These are phyloP conservation scores for Acrocyrtus sp. DNA, from an alignment of 2,888 invertebrate species.

Conservation along the genomic window DNA sequence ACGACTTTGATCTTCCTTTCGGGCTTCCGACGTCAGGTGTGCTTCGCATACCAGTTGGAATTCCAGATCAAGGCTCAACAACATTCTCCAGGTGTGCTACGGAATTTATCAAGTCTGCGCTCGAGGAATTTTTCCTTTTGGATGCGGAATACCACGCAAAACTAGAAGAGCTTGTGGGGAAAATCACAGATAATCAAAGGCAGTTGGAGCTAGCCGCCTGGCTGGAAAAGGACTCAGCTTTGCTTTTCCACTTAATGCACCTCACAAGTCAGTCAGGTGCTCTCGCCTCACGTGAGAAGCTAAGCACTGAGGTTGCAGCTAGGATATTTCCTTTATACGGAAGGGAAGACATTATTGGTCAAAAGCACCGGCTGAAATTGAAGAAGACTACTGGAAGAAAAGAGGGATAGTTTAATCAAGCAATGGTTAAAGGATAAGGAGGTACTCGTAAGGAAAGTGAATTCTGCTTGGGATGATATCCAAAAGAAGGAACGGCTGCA, in stretches of 20 bases:
- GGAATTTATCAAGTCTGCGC: constrained; percentile 50
- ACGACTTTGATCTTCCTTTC: constrained; percentile 52
- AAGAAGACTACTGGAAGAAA: constrained; percentile 58
- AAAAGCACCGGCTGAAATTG: constrained; percentile 56
- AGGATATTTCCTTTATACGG: constrained; percentile 50
- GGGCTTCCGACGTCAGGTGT: constrained; percentile 46
- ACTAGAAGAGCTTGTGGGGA: constrained; percentile 50
- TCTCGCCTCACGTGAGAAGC: constrained; percentile 13
- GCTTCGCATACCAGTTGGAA: constrained; percentile 46
- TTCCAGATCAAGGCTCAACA: neutral
- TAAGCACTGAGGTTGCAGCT: constrained; percentile 48
- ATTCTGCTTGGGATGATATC: constrained; percentile 55
- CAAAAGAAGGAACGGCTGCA: constrained; percentile 31
- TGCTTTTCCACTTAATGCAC: constrained; percentile 44
- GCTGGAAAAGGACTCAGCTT: constrained; percentile 37
- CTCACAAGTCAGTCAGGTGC: constrained; percentile 17
- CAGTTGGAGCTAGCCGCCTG: constrained; percentile 31
- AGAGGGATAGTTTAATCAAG: constrained; percentile 48
- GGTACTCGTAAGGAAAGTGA: constrained; percentile 52
- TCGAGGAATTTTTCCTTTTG: constrained; percentile 58
- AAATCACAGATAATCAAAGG: constrained; percentile 34
- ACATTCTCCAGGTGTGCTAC: neutral
- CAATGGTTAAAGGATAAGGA: constrained; percentile 59
- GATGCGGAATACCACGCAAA: constrained; percentile 61
- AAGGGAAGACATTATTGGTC: constrained; percentile 49